phyloP scores from a whole-genome alignment of 1,140 invertebrate genomes.

The Euglossa dilemma region DNA sequence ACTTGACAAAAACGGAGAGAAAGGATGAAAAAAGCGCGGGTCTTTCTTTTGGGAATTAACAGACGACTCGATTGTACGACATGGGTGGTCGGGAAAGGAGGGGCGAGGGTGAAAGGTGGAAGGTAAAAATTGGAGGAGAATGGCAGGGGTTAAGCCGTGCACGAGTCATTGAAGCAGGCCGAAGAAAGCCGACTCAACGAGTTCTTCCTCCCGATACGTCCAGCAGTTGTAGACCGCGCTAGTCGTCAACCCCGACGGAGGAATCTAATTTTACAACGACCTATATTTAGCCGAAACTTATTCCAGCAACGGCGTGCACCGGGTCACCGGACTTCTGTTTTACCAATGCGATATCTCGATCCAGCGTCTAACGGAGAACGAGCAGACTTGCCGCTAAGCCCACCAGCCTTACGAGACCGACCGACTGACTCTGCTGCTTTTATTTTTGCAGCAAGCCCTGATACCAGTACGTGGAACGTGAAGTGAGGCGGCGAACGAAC shows the following conservation, averaged over 20 bases:
- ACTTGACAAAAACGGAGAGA: too few species aligned
- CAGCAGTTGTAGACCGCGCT: slow-evolving; percentile 54
- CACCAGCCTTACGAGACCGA: not conserved
- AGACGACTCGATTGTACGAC: too few species aligned
- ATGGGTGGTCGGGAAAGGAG: too few species aligned
- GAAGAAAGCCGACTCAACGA: not conserved
- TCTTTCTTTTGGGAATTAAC: too few species aligned
- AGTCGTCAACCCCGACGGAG: slow-evolving; percentile 64
- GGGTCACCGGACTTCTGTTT: slow-evolving; percentile 67
- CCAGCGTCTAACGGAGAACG: slow-evolving; percentile 8
- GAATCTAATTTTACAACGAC: slow-evolving; percentile 63
- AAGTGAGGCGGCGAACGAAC: too few species aligned
- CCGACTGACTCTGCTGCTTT: not conserved
- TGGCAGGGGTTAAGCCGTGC: not conserved
- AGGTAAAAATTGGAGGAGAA: not conserved
- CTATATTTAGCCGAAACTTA: slow-evolving; percentile 71
- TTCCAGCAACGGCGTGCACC: slow-evolving; percentile 66
- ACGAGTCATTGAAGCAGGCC: not conserved
- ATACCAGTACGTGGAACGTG: too few species aligned
- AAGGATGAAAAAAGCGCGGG: too few species aligned
- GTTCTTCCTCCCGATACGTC: slow-evolving; percentile 23
- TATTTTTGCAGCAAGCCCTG: not conserved
- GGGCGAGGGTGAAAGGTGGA: not conserved
- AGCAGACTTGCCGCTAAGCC: not conserved
- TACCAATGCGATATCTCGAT: slow-evolving; percentile 50